phyloP scores from a whole-genome alignment of 1,140 invertebrate genomes.

The Pogonus chalceus region DNA sequence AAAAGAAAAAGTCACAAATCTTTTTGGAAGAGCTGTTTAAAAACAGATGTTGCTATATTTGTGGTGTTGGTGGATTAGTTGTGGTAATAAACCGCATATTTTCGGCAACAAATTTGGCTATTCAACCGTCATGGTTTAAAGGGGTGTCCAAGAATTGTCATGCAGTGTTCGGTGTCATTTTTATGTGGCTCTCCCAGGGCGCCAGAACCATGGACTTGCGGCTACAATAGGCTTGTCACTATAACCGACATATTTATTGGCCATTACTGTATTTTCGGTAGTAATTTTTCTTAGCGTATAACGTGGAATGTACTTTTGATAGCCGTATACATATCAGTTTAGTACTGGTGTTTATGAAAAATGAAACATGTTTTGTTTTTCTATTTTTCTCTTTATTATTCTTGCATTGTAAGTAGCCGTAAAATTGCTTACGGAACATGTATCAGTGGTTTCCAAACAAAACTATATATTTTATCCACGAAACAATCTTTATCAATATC shows the following conservation, averaged over 20 bases:
- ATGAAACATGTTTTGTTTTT: no score
- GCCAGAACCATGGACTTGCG: not conserved
- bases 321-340: not conserved
- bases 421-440: no score
- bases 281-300: conserved; percentile 5
- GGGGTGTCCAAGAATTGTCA: not conserved
- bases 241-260: not conserved
- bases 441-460: no score
- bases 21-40: no score
- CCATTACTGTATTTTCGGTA: conserved; percentile 7
- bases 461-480: no score
- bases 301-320: not conserved
- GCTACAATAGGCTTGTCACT: not conserved
- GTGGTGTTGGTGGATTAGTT: no score
- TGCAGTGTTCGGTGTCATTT: not conserved
- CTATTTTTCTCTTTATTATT: no score
- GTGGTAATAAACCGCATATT: not conserved
- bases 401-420: no score
- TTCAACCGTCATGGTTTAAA: not conserved
- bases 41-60: no score
- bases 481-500: no score
- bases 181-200: not conserved
- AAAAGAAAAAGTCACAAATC: no score
- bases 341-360: not conserved
- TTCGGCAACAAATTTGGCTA: not conserved